Conservation (phyloP, 2,113 vertebrate species). For the Elaphurus davidianus region DNA sequence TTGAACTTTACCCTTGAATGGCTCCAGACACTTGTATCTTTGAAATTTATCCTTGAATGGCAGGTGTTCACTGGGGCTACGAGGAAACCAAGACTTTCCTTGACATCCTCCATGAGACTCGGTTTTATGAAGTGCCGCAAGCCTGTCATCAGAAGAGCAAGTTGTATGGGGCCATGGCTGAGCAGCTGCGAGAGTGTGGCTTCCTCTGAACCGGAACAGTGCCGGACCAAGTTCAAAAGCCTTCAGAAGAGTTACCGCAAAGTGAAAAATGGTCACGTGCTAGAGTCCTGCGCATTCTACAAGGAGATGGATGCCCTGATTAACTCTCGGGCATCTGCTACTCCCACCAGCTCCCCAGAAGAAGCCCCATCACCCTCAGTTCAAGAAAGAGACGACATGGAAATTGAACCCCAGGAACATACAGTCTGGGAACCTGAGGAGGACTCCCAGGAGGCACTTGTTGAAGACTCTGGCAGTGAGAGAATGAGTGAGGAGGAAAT, state of each 20-base stretch:
- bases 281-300: conserved; percentile 72
- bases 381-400: conserved; percentile 26
- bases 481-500: conserved; percentile 62
- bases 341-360: not conserved
- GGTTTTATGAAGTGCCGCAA: conserved; percentile 73
- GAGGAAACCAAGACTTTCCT: conserved; percentile 77
- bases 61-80: conserved; percentile 77
- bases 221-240: conserved; percentile 76
- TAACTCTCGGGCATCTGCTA: conserved; percentile 26
- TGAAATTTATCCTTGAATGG: conserved; percentile 26
- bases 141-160: conserved; percentile 74
- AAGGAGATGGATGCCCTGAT: conserved; percentile 74
- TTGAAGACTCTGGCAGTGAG: conserved; percentile 58
- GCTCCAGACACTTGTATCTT: not conserved
- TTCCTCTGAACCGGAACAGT: conserved; percentile 74
- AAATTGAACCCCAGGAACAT: conserved; percentile 34
- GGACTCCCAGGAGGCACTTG: not conserved
- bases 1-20: conserved; percentile 26
- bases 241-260: conserved; percentile 77
- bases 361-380: not conserved
- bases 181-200: conserved; percentile 66
- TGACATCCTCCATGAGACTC: conserved; percentile 70
- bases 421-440: conserved; percentile 63
- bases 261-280: conserved; percentile 62
- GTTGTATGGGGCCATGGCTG: conserved; percentile 69